These are phyloP conservation scores for Atherinosoma microstoma DNA, from an alignment of 2,797 vertebrate species.

Conservation along the genomic window DNA sequence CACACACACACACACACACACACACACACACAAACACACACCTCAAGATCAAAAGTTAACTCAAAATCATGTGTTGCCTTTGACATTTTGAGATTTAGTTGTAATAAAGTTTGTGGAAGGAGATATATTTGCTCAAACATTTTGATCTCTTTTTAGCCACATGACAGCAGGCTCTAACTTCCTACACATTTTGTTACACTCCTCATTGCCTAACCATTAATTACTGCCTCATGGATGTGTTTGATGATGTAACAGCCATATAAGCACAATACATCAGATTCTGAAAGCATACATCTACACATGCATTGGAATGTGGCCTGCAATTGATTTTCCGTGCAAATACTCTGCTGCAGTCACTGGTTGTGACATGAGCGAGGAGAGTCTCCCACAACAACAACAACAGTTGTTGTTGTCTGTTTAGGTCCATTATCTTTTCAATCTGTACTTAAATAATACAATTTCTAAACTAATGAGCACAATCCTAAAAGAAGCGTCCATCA, in stretches of 20 bases:
- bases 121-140: neutral
- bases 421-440: constrained; percentile 36
- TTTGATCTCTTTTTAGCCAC: neutral
- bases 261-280: constrained; percentile 17
- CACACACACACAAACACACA: neutral
- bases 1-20: too few species aligned
- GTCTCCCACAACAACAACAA: constrained; percentile 9
- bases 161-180: neutral
- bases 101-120: neutral
- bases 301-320: constrained; percentile 50
- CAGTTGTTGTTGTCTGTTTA: neutral
- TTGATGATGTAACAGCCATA: constrained; percentile 49
- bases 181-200: neutral
- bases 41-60: neutral
- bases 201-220: constrained; percentile 3
- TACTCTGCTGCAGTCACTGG: constrained; percentile 30
- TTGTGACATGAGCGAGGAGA: constrained; percentile 26
- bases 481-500: too few species aligned
- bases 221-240: constrained; percentile 12
- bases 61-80: neutral
- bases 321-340: constrained; percentile 70
- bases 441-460: constrained; percentile 3
- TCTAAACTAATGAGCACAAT: neutral
- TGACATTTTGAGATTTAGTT: neutral
- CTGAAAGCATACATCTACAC: constrained; percentile 40